A percentile compares a stretch with the other conserved stretches of the same genome.
phyloP scores from a whole-genome alignment of 2,113 vertebrate genomes.

The Vicugna pacos region DNA sequence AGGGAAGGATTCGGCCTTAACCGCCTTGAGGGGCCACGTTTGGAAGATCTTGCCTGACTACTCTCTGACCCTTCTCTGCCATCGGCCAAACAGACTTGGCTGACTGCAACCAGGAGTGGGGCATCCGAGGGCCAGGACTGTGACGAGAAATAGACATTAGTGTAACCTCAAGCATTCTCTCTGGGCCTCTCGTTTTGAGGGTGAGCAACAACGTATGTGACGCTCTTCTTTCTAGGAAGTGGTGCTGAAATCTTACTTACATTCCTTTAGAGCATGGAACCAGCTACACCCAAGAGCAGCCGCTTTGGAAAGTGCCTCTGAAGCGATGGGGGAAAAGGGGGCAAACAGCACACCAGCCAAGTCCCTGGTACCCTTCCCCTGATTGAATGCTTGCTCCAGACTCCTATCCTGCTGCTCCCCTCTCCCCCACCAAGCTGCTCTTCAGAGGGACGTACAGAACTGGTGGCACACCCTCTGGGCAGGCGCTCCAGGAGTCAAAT shows the following conservation, averaged over 20 bases:
- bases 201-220: background rate
- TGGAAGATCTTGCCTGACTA: fast-evolving
- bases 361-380: background rate
- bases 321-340: background rate
- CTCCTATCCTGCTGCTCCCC: background rate
- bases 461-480: background rate
- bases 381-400: background rate
- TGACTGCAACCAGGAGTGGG: background rate
- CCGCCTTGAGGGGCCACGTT: fast-evolving
- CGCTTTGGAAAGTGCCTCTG: background rate
- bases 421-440: background rate
- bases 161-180: background rate
- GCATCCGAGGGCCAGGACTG: background rate
- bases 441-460: background rate
- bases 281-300: fast-evolving
- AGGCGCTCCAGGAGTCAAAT: background rate
- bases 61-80: background rate
- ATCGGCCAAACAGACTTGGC: too few species aligned
- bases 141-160: background rate
- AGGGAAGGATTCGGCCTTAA: background rate
- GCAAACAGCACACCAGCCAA: background rate
- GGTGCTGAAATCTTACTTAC: background rate
- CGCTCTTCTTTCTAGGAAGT: background rate
- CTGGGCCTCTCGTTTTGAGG: background rate
- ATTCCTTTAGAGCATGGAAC: background rate